A percentile compares a stretch with the other conserved stretches of the same genome.
Conservation (phyloP, 2,888 invertebrate species). For the Cantharis rustica region DNA sequence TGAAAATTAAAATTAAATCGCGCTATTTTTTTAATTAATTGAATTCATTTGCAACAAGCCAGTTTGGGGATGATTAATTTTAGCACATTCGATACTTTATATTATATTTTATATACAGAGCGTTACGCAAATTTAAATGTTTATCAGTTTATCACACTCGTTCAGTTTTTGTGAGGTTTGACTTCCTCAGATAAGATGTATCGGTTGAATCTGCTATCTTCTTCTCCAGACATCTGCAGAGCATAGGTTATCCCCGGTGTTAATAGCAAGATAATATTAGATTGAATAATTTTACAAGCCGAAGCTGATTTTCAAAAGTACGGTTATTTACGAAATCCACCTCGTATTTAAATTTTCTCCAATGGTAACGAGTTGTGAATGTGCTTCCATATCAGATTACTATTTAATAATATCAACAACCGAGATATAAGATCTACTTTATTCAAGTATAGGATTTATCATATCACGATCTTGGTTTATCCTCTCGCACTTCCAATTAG, state of each 20-base stretch:
- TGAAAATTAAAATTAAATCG: background rate
- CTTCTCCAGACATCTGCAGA: background rate
- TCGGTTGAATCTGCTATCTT: background rate
- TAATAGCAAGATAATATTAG: background rate
- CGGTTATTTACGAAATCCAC: background rate
- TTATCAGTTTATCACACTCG: too few relatives aligned
- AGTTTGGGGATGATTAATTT: background rate
- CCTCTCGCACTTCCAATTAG: conserved; percentile 21
- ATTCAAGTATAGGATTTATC: conserved; percentile 24
- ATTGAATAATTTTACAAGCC: background rate
- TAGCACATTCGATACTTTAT: too few relatives aligned
- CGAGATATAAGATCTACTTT: conserved; percentile 31
- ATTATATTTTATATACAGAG: background rate
- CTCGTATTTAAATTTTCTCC: background rate
- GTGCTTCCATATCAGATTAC: conserved; percentile 30
- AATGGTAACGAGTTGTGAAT: background rate
- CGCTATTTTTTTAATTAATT: background rate
- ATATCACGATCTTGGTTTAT: conserved; percentile 23
- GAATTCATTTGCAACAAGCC: background rate
- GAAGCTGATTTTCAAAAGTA: background rate
- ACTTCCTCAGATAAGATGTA: background rate
- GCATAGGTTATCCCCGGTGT: background rate
- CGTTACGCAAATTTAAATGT: too few relatives aligned
- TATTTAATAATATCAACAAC: conserved; percentile 33
- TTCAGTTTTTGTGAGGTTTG: too few relatives aligned